phyloP scores from a whole-genome alignment of 2,888 invertebrate species.

The Lasioglossum marginatum region DNA sequence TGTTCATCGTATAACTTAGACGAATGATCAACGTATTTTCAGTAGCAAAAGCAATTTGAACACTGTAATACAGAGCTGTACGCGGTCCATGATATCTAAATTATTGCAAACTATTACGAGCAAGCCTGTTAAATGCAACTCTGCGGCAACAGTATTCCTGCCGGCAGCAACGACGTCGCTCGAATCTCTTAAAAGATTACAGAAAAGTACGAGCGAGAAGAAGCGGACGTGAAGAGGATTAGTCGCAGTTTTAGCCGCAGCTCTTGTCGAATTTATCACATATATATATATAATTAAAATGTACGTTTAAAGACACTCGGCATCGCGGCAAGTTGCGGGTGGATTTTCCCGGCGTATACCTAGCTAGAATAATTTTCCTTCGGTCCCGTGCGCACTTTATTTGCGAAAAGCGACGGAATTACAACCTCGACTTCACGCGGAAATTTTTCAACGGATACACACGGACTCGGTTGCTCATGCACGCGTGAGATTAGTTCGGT shows the following conservation, averaged over 20 bases:
- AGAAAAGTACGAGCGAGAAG: background rate
- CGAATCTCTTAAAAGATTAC: background rate
- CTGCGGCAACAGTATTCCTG: background rate
- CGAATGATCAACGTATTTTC: too few species aligned
- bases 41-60: background rate
- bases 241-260: slow-evolving; percentile 6
- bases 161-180: background rate
- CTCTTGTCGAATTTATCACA: slow-evolving; percentile 20
- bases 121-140: background rate
- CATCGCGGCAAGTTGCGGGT: background rate
- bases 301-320: slow-evolving; percentile 19
- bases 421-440: slow-evolving; percentile 5
- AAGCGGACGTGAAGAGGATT: slow-evolving; percentile 24
- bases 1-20: too few species aligned
- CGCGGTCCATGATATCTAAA: background rate
- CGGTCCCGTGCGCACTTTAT: background rate
- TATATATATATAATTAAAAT: slow-evolving; percentile 28
- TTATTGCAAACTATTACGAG: background rate
- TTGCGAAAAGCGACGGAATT: slow-evolving; percentile 22
- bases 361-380: slow-evolving; percentile 12
- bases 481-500: slow-evolving; percentile 30
- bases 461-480: background rate
- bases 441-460: slow-evolving; percentile 23
- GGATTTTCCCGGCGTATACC: background rate
- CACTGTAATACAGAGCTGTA: background rate